Evolutionary conservation across 2,888 invertebrate genomes (phyloP).

Genomic region (Caenorhabditis macrosperma): DNA sequence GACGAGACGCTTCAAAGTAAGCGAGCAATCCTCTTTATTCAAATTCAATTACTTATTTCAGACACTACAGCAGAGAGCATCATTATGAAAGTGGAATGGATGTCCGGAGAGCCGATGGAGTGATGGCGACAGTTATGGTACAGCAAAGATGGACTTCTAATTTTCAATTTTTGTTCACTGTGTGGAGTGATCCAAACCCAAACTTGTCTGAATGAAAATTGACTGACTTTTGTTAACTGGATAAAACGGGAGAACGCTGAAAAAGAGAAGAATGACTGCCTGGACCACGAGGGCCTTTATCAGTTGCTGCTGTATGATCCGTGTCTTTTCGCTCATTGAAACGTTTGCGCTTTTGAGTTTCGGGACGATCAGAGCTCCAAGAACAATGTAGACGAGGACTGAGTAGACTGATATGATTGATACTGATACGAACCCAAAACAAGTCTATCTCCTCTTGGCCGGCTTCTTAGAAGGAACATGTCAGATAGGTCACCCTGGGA

Average conservation of each 20-base stretch:
- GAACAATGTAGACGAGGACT: neutral
- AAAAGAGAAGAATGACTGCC: slow-evolving; percentile 1
- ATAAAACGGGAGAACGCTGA: slow-evolving; percentile 5
- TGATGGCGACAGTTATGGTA: no score
- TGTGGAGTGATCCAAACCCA: neutral
- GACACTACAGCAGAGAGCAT: no score
- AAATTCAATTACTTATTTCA: no score
- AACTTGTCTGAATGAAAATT: neutral
- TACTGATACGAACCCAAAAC: neutral
- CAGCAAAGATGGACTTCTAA: no score
- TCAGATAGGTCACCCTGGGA: no score
- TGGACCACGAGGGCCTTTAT: slow-evolving; percentile 8
- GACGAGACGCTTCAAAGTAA: no score
- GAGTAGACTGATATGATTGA: neutral
- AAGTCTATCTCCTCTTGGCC: neutral
- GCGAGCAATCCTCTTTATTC: no score
- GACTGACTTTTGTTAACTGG: neutral
- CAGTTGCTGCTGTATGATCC: neutral
- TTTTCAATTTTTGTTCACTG: no score
- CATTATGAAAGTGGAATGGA: no score
- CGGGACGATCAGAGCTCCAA: neutral
- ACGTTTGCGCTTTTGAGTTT: neutral
- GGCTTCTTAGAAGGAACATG: no score
- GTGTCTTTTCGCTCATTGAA: neutral
- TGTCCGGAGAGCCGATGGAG: no score